Evolutionary conservation across 2,888 invertebrate species (phyloP).

Genomic region (Exocentrus adspersus): DNA sequence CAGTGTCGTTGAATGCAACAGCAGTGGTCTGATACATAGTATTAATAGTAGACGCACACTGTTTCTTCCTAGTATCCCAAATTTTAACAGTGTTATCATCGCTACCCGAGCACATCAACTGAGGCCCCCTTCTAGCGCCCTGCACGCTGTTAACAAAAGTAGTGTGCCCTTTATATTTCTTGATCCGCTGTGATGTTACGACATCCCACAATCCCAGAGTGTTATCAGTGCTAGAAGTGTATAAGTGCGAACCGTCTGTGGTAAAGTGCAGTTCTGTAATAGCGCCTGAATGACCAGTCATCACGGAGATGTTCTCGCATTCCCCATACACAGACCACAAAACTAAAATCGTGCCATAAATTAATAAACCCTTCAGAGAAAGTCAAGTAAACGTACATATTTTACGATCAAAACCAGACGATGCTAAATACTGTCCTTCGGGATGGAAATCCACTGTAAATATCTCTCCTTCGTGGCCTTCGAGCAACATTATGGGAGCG

Average conservation of each 20-base stretch:
- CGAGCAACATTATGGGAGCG: constrained; percentile 94
- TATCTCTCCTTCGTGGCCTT: constrained; percentile 97
- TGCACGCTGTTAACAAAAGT: constrained; percentile 80
- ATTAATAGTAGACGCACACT: constrained; percentile 78
- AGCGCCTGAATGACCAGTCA: constrained; percentile 95
- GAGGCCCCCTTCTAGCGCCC: constrained; percentile 88
- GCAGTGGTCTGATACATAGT: constrained; percentile 82
- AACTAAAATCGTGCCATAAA: constrained; percentile 66
- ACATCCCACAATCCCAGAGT: constrained; percentile 97
- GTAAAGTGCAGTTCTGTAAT: constrained; percentile 93
- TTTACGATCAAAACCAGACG: constrained; percentile 94
- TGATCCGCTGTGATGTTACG: constrained; percentile 85
- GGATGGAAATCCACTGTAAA: constrained; percentile 94
- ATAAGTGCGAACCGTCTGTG: constrained; percentile 84
- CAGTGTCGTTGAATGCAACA: constrained; percentile 93
- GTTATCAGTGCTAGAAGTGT: constrained; percentile 94
- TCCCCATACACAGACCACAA: constrained; percentile 98
- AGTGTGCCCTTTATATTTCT: constrained; percentile 87
- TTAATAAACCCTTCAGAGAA: background rate
- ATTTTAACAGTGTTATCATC: constrained; percentile 94
- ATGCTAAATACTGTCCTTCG: constrained; percentile 93
- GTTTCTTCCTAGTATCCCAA: constrained; percentile 92
- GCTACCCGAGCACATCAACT: constrained; percentile 90
- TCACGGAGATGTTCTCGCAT: constrained; percentile 94
- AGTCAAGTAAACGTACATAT: constrained; percentile 86